Conservation (phyloP, 2,113 vertebrate species). For the Catagonus wagneri region DNA sequence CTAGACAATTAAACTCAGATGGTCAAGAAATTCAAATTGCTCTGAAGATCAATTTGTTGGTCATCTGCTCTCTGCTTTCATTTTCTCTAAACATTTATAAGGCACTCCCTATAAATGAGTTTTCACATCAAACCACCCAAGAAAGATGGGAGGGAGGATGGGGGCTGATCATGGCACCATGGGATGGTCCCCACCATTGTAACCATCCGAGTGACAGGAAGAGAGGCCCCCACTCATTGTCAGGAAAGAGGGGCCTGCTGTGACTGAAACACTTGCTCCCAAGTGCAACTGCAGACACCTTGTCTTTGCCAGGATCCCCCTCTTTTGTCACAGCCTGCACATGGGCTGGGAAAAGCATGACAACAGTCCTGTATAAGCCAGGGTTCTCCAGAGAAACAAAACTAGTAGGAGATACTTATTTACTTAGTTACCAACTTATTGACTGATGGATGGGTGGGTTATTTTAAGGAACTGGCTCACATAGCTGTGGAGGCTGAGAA, state of each 20-base stretch:
- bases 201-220: not conserved
- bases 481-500: not conserved
- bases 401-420: not conserved
- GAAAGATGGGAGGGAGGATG: not conserved
- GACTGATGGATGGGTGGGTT: not conserved
- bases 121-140: not conserved
- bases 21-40: not conserved
- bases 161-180: not conserved
- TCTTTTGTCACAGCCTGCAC: not conserved
- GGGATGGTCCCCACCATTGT: not conserved
- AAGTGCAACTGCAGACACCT: not conserved
- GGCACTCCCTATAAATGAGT: not conserved
- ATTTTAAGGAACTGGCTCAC: not conserved
- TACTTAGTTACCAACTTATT: not conserved
- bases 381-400: not conserved
- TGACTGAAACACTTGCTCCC: not conserved
- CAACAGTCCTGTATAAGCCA: not conserved
- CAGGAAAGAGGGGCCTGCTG: not conserved
- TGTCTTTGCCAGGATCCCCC: not conserved
- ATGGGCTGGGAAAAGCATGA: not conserved
- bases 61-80: not conserved
- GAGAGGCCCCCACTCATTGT: not conserved
- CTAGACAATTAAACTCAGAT: not conserved
- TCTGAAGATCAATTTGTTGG: conserved; percentile 13
- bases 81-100: not conserved